Evolutionary conservation across 2,113 vertebrate genomes (phyloP), one percentile per base, ranked within the genome.

Genomic region (Ophthalmolycus amberensis): DNA sequence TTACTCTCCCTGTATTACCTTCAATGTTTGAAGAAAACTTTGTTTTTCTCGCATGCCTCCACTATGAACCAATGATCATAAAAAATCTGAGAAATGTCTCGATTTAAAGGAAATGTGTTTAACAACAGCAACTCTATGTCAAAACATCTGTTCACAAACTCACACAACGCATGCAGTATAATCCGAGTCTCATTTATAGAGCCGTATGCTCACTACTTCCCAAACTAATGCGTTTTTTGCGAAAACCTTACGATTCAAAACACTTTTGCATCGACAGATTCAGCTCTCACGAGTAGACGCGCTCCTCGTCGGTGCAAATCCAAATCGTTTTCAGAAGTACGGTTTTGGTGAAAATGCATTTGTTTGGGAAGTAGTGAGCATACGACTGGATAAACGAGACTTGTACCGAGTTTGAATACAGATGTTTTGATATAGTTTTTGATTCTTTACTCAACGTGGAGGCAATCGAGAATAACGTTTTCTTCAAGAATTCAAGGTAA

Each of bases 361-460:
- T 56, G 52, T 25, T 56, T 56, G 52, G 52, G 20, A 25, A 56
- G 9, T 12, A 27, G 10, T 56, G 4, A 2, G 54, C 10, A 12
- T 25, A 56, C 9, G 11, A 27, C 54, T 27, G 52, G n/a, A 25
- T 56, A 5, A 56, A 56, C 27, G 5, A 14, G 54, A 58, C n/a
- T 58, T 27, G 1, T 25, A 58, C 54, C 10, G 25, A 27, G n/a
- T 58, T 52, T 58, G 9, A 14, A 27, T 27, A 27, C n/a, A 27
- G 54, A 58, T 27, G 54, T 58, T 58, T 58, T 58, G n/a, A 58
- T 25, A 56, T 56, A 56, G 54, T 56, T 11, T 56, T 56, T 56
- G 3, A 58, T 25, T 56, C 9, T 27, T 25, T 27, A 27, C 54
- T 56, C 9, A 56, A 9, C 12, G n/a, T 50, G 16, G 11, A 50